Evolutionary conservation across 2,113 vertebrate species (phyloP), one percentile per base, ranked within the genome.

Genomic region (Etheostoma spectabile): DNA sequence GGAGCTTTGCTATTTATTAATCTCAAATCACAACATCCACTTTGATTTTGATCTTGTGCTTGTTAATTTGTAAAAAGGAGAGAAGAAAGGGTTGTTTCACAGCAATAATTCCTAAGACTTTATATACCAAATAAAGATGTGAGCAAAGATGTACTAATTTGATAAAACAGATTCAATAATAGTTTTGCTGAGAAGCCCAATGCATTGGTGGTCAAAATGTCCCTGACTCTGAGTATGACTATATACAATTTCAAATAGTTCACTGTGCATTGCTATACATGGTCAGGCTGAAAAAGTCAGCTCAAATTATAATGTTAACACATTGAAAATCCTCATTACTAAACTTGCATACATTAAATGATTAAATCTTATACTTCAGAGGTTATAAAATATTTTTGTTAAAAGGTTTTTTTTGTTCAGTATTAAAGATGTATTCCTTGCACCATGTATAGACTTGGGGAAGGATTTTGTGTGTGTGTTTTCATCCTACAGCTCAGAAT

Each of bases 171-270:
- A 38, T 61, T 61, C 18, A 8, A 21, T 61, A 38, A 61, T 33
- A 33, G 59, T 18, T 38, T 35, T 38, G 10, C 18, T 6, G 35
- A 62, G 33, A 61, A 35, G 61, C 5, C 1, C 3, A 15, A 15
- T 22, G 38, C n/a, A 64, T 64, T 64, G 45, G 13, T 24, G n/a
- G 38, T 64, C 21, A 21, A 42, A 62, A n/a, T 62, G 60, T 62
- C 38, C 33, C 33, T 2, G 24, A 18, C 3, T 27, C 30, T 1
- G 24, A 18, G 0, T 27, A 38, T 16, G 27, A 18, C 56, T 27
- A 16, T 10, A 42, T 11, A 11, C 19, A 53, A 22, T 53, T 12
- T 55, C 4, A n/a, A 42, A 35, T 22, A 21, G 35, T n/a, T 42
- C 33, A 62, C 19, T 62, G 35, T 1, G n/a, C 12, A 38, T n/a